Evolutionary conservation across 2,797 vertebrate species (phyloP).

Genomic region (Phylloscopus collybita): DNA sequence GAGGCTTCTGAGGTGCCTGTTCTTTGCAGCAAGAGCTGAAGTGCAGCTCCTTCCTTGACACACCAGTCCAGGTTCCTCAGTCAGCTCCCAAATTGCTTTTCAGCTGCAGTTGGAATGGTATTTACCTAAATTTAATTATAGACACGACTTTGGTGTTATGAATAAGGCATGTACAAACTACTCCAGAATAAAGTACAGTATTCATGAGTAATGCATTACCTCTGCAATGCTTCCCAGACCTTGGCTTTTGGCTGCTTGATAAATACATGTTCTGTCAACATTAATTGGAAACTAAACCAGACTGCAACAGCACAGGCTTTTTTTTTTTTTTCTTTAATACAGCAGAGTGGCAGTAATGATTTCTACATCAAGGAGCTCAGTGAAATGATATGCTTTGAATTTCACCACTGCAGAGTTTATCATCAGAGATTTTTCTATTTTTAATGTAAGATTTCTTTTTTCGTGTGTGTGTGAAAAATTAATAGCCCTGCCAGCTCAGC

Average conservation of each 20-base stretch:
- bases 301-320: not conserved
- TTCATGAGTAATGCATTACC: not conserved
- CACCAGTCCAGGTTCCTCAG: not conserved
- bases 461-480: not conserved
- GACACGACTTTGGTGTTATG: not conserved
- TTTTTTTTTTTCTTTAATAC: not conserved
- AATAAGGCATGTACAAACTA: not conserved
- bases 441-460: not conserved
- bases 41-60: not conserved
- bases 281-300: slow-evolving; percentile 19
- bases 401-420: not conserved
- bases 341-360: slow-evolving; percentile 39
- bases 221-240: not conserved
- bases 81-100: not conserved
- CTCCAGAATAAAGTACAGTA: not conserved
- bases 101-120: not conserved
- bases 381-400: slow-evolving; percentile 37
- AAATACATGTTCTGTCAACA: slow-evolving; percentile 37
- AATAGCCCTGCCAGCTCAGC: not conserved
- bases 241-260: not conserved
- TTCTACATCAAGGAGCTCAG: slow-evolving; percentile 26
- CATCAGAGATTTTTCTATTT: slow-evolving; percentile 36
- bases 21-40: not conserved
- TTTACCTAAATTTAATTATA: not conserved
- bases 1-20: not conserved